phyloP scores from a whole-genome alignment of 2,113 vertebrate species.

The Corythoichthys haematopterus region DNA sequence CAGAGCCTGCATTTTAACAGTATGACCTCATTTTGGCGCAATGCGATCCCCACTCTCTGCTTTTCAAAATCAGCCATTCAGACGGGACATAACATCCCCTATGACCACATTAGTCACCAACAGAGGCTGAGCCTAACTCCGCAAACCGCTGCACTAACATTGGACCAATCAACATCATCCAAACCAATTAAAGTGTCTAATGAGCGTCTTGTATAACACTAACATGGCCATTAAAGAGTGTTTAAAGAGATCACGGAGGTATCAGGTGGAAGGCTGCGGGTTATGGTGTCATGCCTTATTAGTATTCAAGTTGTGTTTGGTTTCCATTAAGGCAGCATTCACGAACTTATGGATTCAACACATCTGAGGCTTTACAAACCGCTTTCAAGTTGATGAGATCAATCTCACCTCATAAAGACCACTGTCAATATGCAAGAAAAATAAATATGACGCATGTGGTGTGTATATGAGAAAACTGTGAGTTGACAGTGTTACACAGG shows the following conservation, averaged over 20 bases:
- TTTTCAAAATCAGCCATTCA: slow-evolving; percentile 44
- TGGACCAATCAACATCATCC: slow-evolving; percentile 52
- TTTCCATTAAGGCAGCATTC: slow-evolving; percentile 62
- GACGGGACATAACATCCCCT: slow-evolving; percentile 31
- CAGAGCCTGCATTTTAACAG: slow-evolving; percentile 13
- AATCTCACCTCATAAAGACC: slow-evolving; percentile 46
- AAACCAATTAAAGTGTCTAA: slow-evolving; percentile 68
- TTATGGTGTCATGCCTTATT: slow-evolving; percentile 70
- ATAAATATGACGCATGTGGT: slow-evolving; percentile 38
- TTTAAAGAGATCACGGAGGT: slow-evolving; percentile 62
- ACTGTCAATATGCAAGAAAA: slow-evolving; percentile 36
- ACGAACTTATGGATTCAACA: slow-evolving; percentile 16
- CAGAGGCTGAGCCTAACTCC: slow-evolving; percentile 40
- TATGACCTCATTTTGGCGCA: slow-evolving; percentile 55
- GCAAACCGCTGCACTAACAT: slow-evolving; percentile 49
- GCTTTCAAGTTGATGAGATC: slow-evolving; percentile 52
- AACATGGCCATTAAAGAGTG: slow-evolving; percentile 63
- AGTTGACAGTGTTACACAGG: slow-evolving; percentile 69
- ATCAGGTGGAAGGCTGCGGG: slow-evolving; percentile 65
- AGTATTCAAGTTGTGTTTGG: slow-evolving; percentile 66
- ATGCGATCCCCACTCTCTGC: slow-evolving; percentile 18
- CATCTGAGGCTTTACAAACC: slow-evolving; percentile 49
- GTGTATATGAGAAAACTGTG: slow-evolving; percentile 61
- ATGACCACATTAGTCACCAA: slow-evolving; percentile 56
- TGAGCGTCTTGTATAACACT: slow-evolving; percentile 68